Evolutionary conservation across 2,797 vertebrate species (phyloP), one percentile per base, ranked within the genome.

Genomic region (Dendrocincla tyrannina): DNA sequence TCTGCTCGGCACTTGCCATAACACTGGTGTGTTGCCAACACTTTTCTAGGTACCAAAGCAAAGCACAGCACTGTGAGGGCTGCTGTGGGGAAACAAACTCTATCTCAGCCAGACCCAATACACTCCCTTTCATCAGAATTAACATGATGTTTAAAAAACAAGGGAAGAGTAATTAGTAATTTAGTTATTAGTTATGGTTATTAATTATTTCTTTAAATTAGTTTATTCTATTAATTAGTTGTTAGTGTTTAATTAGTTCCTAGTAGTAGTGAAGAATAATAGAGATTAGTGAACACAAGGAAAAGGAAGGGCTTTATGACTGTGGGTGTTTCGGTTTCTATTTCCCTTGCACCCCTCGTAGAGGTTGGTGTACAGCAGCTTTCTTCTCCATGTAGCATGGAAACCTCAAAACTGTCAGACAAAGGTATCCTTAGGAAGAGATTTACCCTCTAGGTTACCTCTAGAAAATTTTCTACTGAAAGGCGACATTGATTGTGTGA

Each of bases 401-500:
- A 74, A 82, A 27, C 60, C 59, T 85, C 56, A 47, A 23, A 91
- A 39, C 46, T 88, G 5, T 75, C 64, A 72, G 44, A 37, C 17
- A 8, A 4, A n/a, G 3, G 6, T 73, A 49, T 94, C 35, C 32
- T 50, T 69, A n/a, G 47, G 12, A 44, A 67, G 15, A 60, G 32
- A 24, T 52, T 66, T 89, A 62, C 60, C 24, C 13, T 56, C 35
- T 32, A 37, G n/a, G 18, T 58, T 84, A 67, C 56, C 39, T 79
- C 53, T 41, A 28, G 24, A 76, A n/a, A 77, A 56, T 64, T 89
- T 91, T 92, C 27, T 58, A 20, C 55, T 77, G 41, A 59, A 87
- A 69, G 25, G 13, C 42, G 46, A 3, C 33, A 44, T 33, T 32
- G 41, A 19, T 42, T 60, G 52, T 0, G 0, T 60, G 50, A 68